Conservation (phyloP, 2,113 vertebrate genomes). For the Prinia subflava region DNA sequence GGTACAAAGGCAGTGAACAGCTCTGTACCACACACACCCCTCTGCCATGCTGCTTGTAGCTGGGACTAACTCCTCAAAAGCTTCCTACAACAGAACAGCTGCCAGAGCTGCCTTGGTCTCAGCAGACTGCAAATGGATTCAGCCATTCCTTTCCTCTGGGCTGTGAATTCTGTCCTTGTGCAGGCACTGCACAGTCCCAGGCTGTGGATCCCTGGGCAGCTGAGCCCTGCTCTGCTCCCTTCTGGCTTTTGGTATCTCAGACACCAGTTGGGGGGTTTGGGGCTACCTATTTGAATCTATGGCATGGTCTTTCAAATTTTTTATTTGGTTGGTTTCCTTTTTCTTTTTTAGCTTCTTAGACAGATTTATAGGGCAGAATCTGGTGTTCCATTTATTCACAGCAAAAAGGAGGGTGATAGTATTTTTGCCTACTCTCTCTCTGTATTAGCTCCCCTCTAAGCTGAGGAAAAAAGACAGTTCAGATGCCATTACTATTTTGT, state of each 20-base stretch:
- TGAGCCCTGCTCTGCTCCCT: not conserved
- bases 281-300: not conserved
- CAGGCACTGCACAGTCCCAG: fast-evolving
- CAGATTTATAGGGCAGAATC: not conserved
- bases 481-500: not conserved
- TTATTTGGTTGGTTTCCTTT: not conserved
- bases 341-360: not conserved
- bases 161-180: not conserved
- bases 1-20: not conserved
- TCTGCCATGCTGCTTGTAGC: fast-evolving
- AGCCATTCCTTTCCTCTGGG: too few species aligned
- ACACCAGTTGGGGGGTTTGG: fast-evolving
- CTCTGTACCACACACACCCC: not conserved
- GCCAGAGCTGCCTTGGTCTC: not conserved
- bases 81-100: not conserved
- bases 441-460: not conserved
- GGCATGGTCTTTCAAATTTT: not conserved
- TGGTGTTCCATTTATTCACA: not conserved
- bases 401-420: not conserved
- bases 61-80: not conserved
- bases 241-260: not conserved
- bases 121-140: not conserved
- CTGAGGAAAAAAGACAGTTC: not conserved
- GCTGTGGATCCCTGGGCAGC: not conserved
- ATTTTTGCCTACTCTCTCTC: not conserved